phyloP scores from a whole-genome alignment of 1,140 invertebrate genomes.

The Manduca sexta region DNA sequence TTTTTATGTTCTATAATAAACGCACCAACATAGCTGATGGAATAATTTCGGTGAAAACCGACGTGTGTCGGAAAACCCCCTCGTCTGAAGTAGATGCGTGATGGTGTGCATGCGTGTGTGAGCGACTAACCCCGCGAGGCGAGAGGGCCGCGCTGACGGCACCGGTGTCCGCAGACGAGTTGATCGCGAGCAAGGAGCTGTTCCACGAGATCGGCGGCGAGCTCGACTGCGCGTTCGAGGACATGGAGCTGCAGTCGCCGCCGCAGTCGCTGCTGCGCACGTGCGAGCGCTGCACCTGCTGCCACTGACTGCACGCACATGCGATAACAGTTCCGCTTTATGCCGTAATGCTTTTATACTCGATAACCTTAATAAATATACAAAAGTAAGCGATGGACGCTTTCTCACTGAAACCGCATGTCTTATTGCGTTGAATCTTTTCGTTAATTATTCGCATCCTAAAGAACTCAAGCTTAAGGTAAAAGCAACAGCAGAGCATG shows the following conservation, averaged over 20 bases:
- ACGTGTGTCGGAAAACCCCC: not conserved
- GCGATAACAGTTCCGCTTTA: too few relatives aligned
- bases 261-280: conserved; percentile 15
- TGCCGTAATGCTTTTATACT: too few relatives aligned
- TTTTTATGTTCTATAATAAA: conserved; percentile 43
- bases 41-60: conserved; percentile 33
- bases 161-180: conserved; percentile 87
- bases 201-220: conserved; percentile 98
- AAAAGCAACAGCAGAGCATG: conserved; percentile 54
- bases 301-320: conserved; percentile 36
- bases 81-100: not conserved
- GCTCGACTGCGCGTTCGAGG: conserved; percentile 95
- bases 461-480: conserved; percentile 29
- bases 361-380: too few relatives aligned
- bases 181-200: conserved; percentile 97
- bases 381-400: conserved; percentile 6
- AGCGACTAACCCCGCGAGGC: conserved; percentile 14
- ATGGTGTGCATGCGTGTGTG: conserved; percentile 36
- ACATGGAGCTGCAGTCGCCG: conserved; percentile 75
- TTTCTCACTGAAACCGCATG: conserved; percentile 22
- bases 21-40: conserved; percentile 56
- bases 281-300: conserved; percentile 59
- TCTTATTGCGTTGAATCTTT: conserved; percentile 29
- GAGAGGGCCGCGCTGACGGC: conserved; percentile 21
- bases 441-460: conserved; percentile 2